phyloP scores from a whole-genome alignment of 2,113 vertebrate species.

The Coptodon bakossiorum region DNA sequence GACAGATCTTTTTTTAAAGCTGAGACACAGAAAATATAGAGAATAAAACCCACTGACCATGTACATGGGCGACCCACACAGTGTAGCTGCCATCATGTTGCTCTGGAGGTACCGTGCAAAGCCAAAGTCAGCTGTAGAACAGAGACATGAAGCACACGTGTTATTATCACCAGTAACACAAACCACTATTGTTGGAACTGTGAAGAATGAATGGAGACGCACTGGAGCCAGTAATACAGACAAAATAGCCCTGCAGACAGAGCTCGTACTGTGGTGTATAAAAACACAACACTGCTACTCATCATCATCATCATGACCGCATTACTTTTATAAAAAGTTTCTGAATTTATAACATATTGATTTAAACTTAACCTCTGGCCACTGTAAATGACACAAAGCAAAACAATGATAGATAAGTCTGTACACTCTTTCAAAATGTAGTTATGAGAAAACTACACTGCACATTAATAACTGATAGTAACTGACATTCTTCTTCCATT shows the following conservation, averaged over 20 bases:
- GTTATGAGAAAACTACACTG: neutral
- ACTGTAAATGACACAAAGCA: neutral
- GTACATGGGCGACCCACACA: constrained; percentile 97
- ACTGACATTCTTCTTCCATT: neutral
- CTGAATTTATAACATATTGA: neutral
- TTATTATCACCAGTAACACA: constrained; percentile 30
- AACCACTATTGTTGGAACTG: neutral
- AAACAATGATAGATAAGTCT: neutral
- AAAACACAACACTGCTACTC: neutral
- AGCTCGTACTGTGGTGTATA: neutral
- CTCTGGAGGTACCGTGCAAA: constrained; percentile 96
- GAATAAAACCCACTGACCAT: constrained; percentile 80
- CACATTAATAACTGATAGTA: neutral
- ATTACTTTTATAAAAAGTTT: rapidly evolving
- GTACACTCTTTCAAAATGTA: neutral
- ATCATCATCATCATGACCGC: neutral
- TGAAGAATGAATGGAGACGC: neutral
- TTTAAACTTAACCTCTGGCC: rapidly evolving
- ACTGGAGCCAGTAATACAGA: neutral
- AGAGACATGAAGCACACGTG: neutral
- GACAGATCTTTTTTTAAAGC: neutral
- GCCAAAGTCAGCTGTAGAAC: constrained; percentile 89
- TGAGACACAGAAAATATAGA: neutral
- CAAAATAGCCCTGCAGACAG: neutral
- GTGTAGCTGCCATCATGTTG: constrained; percentile 98